These are phyloP conservation scores for Cryptophagus acutangulus DNA, from an alignment of 2,888 invertebrate genomes.

Conservation along the genomic window DNA sequence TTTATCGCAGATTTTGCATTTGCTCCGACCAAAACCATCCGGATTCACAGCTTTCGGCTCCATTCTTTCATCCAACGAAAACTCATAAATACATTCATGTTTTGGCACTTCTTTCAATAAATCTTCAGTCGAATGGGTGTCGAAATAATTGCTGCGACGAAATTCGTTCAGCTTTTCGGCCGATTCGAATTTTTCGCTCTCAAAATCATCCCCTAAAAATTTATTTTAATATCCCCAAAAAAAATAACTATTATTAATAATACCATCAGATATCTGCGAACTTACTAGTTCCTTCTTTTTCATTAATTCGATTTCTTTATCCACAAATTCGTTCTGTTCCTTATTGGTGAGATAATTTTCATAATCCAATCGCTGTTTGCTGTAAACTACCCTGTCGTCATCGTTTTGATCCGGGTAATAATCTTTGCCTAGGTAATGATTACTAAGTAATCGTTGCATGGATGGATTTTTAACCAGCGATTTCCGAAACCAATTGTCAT, in stretches of 20 bases:
- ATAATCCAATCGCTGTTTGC: too few relatives aligned
- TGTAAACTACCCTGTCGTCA: too few relatives aligned
- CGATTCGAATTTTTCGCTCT: background rate
- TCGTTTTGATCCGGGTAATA: too few relatives aligned
- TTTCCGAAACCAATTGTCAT: slow-evolving; percentile 4
- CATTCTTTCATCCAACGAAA: slow-evolving; percentile 54
- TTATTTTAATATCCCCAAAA: too few relatives aligned
- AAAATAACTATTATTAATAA: too few relatives aligned
- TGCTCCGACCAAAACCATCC: slow-evolving; percentile 48
- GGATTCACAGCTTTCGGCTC: slow-evolving; percentile 52
- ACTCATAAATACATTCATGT: slow-evolving; percentile 54
- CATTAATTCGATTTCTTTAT: too few relatives aligned
- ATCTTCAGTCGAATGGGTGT: slow-evolving; percentile 1
- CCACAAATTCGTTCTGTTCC: too few relatives aligned
- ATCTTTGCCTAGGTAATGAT: too few relatives aligned
- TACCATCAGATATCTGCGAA: too few relatives aligned
- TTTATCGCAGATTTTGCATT: slow-evolving; percentile 52
- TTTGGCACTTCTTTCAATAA: slow-evolving; percentile 16
- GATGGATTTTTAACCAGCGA: slow-evolving; percentile 1
- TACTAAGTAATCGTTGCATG: too few relatives aligned
- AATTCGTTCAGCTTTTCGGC: slow-evolving; percentile 3
- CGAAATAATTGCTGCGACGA: slow-evolving; percentile 1
- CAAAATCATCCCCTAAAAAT: background rate
- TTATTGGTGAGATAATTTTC: too few relatives aligned
- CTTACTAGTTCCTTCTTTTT: too few relatives aligned